Base-by-base conservation (phyloP, 2,888 invertebrate species). In the Drosophila sordidula region DNA sequence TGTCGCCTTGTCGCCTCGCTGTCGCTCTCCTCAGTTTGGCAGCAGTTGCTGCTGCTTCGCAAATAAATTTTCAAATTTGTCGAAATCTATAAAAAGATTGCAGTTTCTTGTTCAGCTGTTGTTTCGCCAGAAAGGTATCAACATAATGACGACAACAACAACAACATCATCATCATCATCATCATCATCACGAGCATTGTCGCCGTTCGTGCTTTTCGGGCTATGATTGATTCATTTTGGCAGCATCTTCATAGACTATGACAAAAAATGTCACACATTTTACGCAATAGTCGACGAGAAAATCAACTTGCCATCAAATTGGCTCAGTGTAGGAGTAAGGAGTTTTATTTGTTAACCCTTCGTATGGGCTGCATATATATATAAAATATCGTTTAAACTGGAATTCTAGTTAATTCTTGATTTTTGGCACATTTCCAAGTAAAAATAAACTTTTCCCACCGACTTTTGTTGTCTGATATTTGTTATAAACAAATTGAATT, bases 11-110 rank as follows among this genome's bases (percentile, higher is more conserved):
- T 58, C 41, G 66, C 51, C 38, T 18, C 64, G 78, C 57, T 55
- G 45, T 42, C 77, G 55, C 51, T 52, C 64, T 77, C 76, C 65
- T 70, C 62, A 54, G 68, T 79, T 78, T 78, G 87, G 86, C 87
- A 83, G 70, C 82, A 78, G 74, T 79, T 73, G 78, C 78, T 73
- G 80, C 73, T 80, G 79, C 70, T 81, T 82, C 70, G 82, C 78
- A 86, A 80, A 78, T 75, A 78, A 79, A 74, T 81, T 78, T 83
- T 78, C 70, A 78, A 81, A 80, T 80, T 85, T 86, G 87, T 79
- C 74, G 89, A 89, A 87, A 87, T 87, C 89, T 89, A 89, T 80
- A 89, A 89, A 89, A 89, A 89, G 88, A 89, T 88, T 87, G 74
- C 76, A 87, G 72, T 85, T 81, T 76, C 71, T 76, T 67, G 68